These are phyloP conservation scores for Ferdinandea cuprea DNA, from an alignment of 2,888 invertebrate species.

Conservation along the genomic window DNA sequence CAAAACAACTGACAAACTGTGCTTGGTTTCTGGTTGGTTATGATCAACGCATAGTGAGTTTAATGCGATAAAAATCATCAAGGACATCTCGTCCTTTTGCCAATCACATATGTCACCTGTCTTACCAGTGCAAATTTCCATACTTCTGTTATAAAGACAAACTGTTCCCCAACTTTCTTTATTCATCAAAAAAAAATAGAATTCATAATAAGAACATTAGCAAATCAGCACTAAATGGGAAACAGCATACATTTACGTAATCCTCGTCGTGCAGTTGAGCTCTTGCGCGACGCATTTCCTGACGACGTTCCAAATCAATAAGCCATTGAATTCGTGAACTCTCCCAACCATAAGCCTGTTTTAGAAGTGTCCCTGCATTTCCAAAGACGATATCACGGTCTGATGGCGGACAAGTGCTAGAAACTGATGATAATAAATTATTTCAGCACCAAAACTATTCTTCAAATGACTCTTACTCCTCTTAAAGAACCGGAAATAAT, in stretches of 20 bases:
- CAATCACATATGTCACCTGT: no score
- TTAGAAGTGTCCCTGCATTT: constrained; percentile 23
- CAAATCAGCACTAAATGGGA: constrained; percentile 49
- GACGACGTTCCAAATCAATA: constrained; percentile 52
- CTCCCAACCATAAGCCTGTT: constrained; percentile 48
- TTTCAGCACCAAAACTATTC: neutral
- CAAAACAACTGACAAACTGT: no score
- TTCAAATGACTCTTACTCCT: constrained; percentile 22
- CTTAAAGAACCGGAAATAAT: constrained; percentile 24
- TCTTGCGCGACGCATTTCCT: constrained; percentile 5
- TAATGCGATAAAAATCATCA: no score
- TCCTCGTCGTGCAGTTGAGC: constrained; percentile 27
- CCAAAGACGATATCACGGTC: constrained; percentile 63
- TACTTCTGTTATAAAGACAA: neutral
- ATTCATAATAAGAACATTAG: constrained; percentile 22
- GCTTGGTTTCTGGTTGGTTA: no score
- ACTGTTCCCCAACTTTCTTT: constrained; percentile 37
- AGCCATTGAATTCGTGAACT: constrained; percentile 69
- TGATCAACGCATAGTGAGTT: no score
- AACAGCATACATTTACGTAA: constrained; percentile 59
- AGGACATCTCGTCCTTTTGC: no score
- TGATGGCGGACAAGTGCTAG: constrained; percentile 35
- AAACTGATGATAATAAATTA: constrained; percentile 20
- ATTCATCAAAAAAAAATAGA: constrained; percentile 14
- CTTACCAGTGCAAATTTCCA: no score